Evolutionary conservation across 2,888 invertebrate genomes (phyloP).

Genomic region (Tribolium freemani): DNA sequence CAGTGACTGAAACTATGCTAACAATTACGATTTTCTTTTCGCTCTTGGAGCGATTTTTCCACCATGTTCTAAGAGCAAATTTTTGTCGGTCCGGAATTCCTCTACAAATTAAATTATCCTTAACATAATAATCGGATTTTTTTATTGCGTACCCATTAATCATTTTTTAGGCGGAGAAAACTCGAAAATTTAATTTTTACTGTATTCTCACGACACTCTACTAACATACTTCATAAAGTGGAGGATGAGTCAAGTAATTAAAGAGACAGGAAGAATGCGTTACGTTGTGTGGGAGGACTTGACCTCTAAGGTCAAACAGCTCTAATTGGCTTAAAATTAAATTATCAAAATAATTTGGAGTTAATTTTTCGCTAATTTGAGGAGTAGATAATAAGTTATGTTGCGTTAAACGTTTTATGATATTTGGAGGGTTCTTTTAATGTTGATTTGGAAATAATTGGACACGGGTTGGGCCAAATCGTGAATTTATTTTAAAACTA

Average conservation of each 20-base stretch:
- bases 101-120: slow-evolving; percentile 20
- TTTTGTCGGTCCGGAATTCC: slow-evolving; percentile 2
- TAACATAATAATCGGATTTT: slow-evolving; percentile 16
- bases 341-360: neutral
- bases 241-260: slow-evolving; percentile 31
- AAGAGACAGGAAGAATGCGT: slow-evolving; percentile 18
- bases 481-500: slow-evolving; percentile 35
- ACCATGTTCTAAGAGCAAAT: slow-evolving; percentile 34
- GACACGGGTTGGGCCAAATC: slow-evolving; percentile 16
- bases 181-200: slow-evolving; percentile 4
- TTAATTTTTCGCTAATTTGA: slow-evolving; percentile 1
- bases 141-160: slow-evolving; percentile 20
- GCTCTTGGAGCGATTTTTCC: slow-evolving; percentile 35
- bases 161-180: slow-evolving; percentile 18
- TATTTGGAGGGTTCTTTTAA: slow-evolving; percentile 20
- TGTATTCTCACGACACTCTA: neutral
- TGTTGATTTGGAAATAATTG: slow-evolving; percentile 30
- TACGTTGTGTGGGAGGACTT: slow-evolving; percentile 9
- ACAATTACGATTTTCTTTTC: slow-evolving; percentile 33
- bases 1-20: neutral
- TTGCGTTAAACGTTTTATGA: slow-evolving; percentile 34
- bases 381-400: slow-evolving; percentile 4
- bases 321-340: neutral
- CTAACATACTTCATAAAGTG: slow-evolving; percentile 13
- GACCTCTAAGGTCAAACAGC: slow-evolving; percentile 10